Evolutionary conservation across 1,140 invertebrate genomes (phyloP), one percentile per base, ranked within the genome.

Genomic region (Conus ventricosus): DNA sequence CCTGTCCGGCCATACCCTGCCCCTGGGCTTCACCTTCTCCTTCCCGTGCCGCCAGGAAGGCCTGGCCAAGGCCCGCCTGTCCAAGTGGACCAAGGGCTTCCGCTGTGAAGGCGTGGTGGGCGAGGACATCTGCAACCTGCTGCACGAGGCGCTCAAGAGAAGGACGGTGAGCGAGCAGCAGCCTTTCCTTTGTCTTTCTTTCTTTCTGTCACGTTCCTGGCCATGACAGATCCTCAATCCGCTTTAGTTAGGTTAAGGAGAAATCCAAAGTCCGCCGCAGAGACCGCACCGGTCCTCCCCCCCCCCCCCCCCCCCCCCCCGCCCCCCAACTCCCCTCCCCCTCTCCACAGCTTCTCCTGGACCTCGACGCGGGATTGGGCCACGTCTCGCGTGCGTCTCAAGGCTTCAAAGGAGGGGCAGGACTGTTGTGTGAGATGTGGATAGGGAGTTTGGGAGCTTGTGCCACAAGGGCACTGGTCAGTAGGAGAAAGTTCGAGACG

Each of bases 1-100:
- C 90, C 96, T 98, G 96, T 97, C 95, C 82, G 90, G 91, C 53
- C 91, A 92, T 3, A 96, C 97, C 83, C 95, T 99, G 27, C 98
- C 99, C 0, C 96, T 99, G 51, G 99, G 99, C 5, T 99, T 99
- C 94, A 99, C 99, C 0, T 99, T 99, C 95, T 99, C 98, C 92
- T 99, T 99, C 95, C 99, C 99, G 0, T 97, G 99, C 88, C 96
- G 96, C 80, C 99, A 99, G 95, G 95, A 97, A 86, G 99, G 99
- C 0, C 96, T 99, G 17, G 99, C 98, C 2, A 97, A 97, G 93
- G 99, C 98, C 4, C 94, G 97, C 23, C 96, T 99, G 10, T 97
- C 98, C 88, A 97, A 97, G 75, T 99, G 99, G 99, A 99, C 99
- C 13, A 97, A 99, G 95, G 98, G 98, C 0, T 99, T 99, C 95